Evolutionary conservation across 2,113 vertebrate genomes (phyloP).

Genomic region (Chiloscyllium plagiosum): DNA sequence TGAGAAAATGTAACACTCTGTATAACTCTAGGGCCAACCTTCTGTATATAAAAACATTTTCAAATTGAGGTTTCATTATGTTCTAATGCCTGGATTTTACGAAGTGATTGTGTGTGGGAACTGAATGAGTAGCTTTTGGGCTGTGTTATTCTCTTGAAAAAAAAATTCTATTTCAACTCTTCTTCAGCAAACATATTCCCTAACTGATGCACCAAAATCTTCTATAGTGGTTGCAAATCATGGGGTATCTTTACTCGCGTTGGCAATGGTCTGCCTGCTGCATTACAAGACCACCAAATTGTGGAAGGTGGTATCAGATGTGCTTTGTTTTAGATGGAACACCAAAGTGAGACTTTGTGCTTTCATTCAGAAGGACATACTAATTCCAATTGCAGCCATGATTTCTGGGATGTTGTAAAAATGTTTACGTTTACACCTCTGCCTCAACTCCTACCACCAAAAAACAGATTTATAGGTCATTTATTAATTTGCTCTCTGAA

Average conservation of each 20-base stretch:
- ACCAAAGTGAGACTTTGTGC: background rate
- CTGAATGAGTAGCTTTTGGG: background rate
- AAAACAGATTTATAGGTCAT: background rate
- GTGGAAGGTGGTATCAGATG: background rate
- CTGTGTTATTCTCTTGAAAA: background rate
- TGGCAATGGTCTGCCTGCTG: background rate
- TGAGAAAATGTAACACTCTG: background rate
- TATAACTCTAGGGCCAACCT: background rate
- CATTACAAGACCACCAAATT: background rate
- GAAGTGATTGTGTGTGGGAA: background rate
- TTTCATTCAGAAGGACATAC: background rate
- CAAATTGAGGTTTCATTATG: background rate
- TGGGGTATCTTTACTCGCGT: background rate
- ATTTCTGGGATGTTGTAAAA: background rate
- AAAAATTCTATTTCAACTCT: background rate
- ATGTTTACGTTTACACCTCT: background rate
- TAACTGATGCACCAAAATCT: background rate
- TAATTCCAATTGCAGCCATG: background rate
- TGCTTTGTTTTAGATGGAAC: background rate
- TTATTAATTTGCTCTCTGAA: background rate
- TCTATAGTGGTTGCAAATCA: background rate
- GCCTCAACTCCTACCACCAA: background rate
- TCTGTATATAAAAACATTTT: background rate
- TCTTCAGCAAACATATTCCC: background rate
- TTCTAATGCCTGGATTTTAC: background rate